Conservation (phyloP, 2,113 vertebrate genomes). For the Amphiprion ocellaris region DNA sequence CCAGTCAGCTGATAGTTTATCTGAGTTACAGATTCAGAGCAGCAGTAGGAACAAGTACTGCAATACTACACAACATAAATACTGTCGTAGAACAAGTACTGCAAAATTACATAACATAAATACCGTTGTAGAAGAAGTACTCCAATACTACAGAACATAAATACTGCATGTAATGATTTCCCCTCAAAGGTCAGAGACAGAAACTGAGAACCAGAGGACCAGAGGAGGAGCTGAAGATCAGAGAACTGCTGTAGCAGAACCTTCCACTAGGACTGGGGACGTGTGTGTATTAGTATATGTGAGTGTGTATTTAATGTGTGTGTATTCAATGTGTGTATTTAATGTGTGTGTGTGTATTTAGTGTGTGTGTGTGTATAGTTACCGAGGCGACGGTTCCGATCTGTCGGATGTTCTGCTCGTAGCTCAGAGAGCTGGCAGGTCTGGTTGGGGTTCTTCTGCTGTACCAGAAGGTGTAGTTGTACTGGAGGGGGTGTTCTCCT, state of each 20-base stretch:
- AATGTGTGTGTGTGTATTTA: background rate
- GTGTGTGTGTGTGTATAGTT: background rate
- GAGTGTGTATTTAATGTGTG: background rate
- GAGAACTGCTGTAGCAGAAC: background rate
- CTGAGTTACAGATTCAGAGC: too few relatives aligned
- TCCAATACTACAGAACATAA: too few relatives aligned
- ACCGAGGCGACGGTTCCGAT: constrained; percentile 84
- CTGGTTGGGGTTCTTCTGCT: constrained; percentile 82
- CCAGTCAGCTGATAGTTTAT: too few relatives aligned
- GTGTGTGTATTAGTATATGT: background rate
- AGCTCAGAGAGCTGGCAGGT: constrained; percentile 82
- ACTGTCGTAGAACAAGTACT: too few relatives aligned
- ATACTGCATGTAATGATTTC: too few relatives aligned
- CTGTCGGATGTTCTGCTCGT: constrained; percentile 86
- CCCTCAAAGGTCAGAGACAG: too few relatives aligned
- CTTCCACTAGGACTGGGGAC: background rate
- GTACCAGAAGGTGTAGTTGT: constrained; percentile 86
- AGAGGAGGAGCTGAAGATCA: too few relatives aligned
- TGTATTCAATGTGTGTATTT: background rate
- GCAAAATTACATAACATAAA: too few relatives aligned
- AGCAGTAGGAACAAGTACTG: too few relatives aligned
- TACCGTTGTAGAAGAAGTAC: too few relatives aligned
- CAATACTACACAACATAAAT: too few relatives aligned
- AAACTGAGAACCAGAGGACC: too few relatives aligned
- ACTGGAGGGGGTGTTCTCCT: constrained; percentile 85